Evolutionary conservation across 2,888 invertebrate species (phyloP), one percentile per base, ranked within the genome.

Genomic region (Disparrhopalites patrizii): DNA sequence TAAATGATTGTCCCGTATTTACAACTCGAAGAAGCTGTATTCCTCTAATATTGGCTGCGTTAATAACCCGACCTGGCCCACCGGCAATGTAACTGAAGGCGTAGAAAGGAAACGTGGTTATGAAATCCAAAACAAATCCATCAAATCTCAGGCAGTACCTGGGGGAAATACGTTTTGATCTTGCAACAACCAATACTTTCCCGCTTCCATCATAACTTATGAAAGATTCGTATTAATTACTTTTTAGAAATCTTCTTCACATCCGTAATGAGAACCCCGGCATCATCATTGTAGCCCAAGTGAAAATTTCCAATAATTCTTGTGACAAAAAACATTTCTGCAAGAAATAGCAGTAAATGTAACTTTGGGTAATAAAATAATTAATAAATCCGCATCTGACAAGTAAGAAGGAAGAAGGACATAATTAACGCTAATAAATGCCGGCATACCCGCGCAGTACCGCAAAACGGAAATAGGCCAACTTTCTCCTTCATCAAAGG

Each of bases 251-350:
- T 72, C 2, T 25, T 30, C 10, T 56, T 64, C 15, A 61, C 47
- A 25, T 65, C 56, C 0, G 69, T 62, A 15, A 71, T 60, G 2
- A 74, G 52, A 15, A 55, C 43, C n/a, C 63, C 64, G 1, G 66
- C 64, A 36, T 73, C 72, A 47, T 73, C 71, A 20, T 62, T 68
- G 51, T 68, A 74, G 1, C 65, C 73, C 50, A 74, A 62, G 31
- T 70, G 70, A 58, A 74, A 73, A 47, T 69, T 74, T 38, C 73
- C 73, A 40, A 72, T 31, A 10, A 73, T 65, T 47, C 73, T 38
- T 20, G 72, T 31, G 2, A 72, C n/a, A 40, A 68, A 74, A 55
- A 74, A 71, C 1, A 70, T 2, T 38, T 74, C 74, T n/a, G 72
- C 33, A 10, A 52, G 20, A 30, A 51, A 58, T 13, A n/a, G n/a